Evolutionary conservation across 2,797 vertebrate genomes (phyloP).

Genomic region (Lates japonicus): DNA sequence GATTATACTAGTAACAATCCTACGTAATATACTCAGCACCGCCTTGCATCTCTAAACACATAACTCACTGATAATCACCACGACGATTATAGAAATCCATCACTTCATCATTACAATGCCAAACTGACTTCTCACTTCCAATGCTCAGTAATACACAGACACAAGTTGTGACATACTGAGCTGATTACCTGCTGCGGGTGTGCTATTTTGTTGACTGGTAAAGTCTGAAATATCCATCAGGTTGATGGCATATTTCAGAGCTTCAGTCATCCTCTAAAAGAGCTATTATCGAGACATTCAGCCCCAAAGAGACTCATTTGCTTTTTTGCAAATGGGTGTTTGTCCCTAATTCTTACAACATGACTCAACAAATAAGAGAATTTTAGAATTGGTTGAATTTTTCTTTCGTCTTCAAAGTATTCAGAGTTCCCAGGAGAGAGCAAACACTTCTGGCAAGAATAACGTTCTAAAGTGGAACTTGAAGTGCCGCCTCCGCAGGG

Average conservation of each 20-base stretch:
- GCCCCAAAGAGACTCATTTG: constrained; percentile 50
- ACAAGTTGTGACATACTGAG: constrained; percentile 83
- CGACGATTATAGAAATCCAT: constrained; percentile 51
- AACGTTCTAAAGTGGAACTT: constrained; percentile 28
- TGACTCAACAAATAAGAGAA: constrained; percentile 63
- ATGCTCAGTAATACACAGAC: constrained; percentile 83
- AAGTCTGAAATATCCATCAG: constrained; percentile 21
- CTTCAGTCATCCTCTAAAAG: constrained; percentile 40
- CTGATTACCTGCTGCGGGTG: constrained; percentile 36
- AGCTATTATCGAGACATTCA: constrained; percentile 54
- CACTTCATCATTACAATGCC: constrained; percentile 8
- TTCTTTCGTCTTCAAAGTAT: constrained; percentile 48
- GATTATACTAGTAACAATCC: constrained; percentile 75
- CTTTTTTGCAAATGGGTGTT: constrained; percentile 47
- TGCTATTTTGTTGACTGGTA: constrained; percentile 17
- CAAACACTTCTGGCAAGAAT: constrained; percentile 42
- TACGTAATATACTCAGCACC: constrained; percentile 67
- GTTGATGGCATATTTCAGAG: constrained; percentile 31
- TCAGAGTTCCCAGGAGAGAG: constrained; percentile 58
- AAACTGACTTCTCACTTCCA: constrained; percentile 14
- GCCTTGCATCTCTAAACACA: constrained; percentile 59
- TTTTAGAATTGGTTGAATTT: constrained; percentile 42
- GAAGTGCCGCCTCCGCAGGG: constrained; percentile 28
- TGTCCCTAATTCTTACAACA: constrained; percentile 43
- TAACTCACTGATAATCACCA: constrained; percentile 65